phyloP scores from a whole-genome alignment of 1,140 invertebrate genomes.

The Aphaenogaster floridana region DNA sequence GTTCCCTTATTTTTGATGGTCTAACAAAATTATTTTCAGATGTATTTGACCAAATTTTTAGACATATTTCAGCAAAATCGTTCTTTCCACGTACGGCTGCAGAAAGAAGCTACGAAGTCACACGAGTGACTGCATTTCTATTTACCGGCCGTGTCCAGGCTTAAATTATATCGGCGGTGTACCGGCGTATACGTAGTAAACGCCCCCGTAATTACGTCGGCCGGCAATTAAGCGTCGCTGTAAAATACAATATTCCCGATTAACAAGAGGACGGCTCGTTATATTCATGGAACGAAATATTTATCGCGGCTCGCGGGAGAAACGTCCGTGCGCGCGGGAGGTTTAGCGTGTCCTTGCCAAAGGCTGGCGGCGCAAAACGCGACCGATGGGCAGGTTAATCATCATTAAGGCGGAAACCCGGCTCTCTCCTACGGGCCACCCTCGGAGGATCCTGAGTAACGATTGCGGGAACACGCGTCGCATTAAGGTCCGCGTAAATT shows the following conservation, averaged over 20 bases:
- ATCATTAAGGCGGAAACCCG: constrained; percentile 75
- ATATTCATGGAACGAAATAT: constrained; percentile 51
- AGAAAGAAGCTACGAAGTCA: not conserved
- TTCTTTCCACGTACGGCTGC: not conserved
- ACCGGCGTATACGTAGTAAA: constrained; percentile 20
- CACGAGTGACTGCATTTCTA: constrained; percentile 4
- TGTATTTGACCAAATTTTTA: too few species aligned
- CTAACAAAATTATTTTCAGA: too few species aligned
- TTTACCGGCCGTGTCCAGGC: constrained; percentile 10
- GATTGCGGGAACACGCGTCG: constrained; percentile 67
- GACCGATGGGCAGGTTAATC: constrained; percentile 75
- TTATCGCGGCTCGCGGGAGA: constrained; percentile 40
- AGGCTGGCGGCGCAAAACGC: constrained; percentile 55
- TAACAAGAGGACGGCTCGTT: constrained; percentile 23
- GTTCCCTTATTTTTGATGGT: too few species aligned
- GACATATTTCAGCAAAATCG: too few species aligned
- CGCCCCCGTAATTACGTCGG: constrained; percentile 53
- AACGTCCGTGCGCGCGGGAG: constrained; percentile 8
- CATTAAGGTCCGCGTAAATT: constrained; percentile 70
- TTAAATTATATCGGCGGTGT: constrained; percentile 40
- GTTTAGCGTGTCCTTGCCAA: constrained; percentile 66
- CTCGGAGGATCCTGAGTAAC: constrained; percentile 75
- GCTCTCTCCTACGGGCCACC: constrained; percentile 52
- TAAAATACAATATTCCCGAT: constrained; percentile 58
- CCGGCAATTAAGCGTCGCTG: constrained; percentile 55